These are phyloP conservation scores for Neotragus pygmaeus DNA, from an alignment of 2,113 vertebrate genomes.

Conservation along the genomic window DNA sequence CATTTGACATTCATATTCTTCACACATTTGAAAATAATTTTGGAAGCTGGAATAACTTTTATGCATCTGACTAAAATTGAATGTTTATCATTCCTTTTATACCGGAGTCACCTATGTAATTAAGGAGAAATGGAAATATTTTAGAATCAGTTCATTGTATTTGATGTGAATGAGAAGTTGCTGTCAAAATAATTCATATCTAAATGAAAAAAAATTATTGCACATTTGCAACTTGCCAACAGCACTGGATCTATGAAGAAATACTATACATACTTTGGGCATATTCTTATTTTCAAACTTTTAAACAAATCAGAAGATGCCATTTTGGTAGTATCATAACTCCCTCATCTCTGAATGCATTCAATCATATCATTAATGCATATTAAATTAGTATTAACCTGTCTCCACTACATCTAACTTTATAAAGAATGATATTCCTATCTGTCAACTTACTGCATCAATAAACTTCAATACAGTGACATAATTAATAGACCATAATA, in stretches of 20 bases:
- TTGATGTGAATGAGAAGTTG: not conserved
- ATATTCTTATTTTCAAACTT: conserved; percentile 24
- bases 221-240: not conserved
- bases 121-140: not conserved
- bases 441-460: conserved; percentile 67
- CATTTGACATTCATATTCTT: not conserved
- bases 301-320: conserved; percentile 51
- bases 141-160: not conserved
- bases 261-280: not conserved
- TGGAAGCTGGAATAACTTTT: not conserved
- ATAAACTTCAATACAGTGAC: conserved; percentile 68
- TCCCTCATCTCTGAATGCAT: conserved; percentile 54
- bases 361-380: conserved; percentile 68
- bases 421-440: conserved; percentile 76
- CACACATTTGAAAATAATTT: not conserved
- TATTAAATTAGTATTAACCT: conserved; percentile 77
- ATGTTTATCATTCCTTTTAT: not conserved
- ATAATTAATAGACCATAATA: conserved; percentile 78
- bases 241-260: not conserved
- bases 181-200: not conserved
- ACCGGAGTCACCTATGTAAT: not conserved
- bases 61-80: not conserved
- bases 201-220: conserved; percentile 7
- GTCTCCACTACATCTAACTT: conserved; percentile 56
- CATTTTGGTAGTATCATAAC: conserved; percentile 59